Conservation (phyloP, 2,113 vertebrate genomes). For the Heterocephalus glaber region DNA sequence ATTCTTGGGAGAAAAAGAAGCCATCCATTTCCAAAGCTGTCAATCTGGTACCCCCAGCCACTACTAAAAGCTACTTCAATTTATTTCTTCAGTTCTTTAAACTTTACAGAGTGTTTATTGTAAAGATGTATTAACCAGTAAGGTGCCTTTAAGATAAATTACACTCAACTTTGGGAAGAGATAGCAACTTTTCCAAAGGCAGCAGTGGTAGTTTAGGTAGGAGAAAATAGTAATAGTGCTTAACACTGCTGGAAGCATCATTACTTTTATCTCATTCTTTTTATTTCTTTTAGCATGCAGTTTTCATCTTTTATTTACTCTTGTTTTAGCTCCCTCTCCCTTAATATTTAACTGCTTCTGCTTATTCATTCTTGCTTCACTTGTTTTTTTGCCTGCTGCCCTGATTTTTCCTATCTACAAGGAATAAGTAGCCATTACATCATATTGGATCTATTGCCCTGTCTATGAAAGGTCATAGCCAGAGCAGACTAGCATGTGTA, state of each 20-base stretch:
- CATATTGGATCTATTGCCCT: background rate
- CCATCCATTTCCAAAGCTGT: slow-evolving; percentile 65
- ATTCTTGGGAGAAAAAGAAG: slow-evolving; percentile 65
- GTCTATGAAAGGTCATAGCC: background rate
- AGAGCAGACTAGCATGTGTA: background rate
- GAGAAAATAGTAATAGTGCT: slow-evolving; percentile 2
- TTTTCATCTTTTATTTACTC: background rate
- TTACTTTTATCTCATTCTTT: background rate
- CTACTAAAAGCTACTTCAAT: slow-evolving; percentile 76
- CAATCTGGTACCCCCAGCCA: slow-evolving; percentile 70
- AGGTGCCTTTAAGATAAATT: slow-evolving; percentile 75
- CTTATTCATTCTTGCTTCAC: background rate
- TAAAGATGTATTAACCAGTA: slow-evolving; percentile 77
- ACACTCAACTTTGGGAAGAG: slow-evolving; percentile 66
- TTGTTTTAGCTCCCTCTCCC: background rate
- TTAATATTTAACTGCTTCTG: slow-evolving; percentile 15
- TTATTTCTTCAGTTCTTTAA: slow-evolving; percentile 78
- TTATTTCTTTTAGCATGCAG: background rate
- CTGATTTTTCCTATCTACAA: background rate
- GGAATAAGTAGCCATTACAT: background rate
- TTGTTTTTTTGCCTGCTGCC: background rate
- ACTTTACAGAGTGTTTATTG: slow-evolving; percentile 74
- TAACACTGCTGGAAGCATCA: background rate
- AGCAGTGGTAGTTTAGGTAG: slow-evolving; percentile 37
- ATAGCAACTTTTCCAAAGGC: slow-evolving; percentile 67